Evolutionary conservation across 2,797 vertebrate species (phyloP).

Genomic region (Rhyacichthys aspro): DNA sequence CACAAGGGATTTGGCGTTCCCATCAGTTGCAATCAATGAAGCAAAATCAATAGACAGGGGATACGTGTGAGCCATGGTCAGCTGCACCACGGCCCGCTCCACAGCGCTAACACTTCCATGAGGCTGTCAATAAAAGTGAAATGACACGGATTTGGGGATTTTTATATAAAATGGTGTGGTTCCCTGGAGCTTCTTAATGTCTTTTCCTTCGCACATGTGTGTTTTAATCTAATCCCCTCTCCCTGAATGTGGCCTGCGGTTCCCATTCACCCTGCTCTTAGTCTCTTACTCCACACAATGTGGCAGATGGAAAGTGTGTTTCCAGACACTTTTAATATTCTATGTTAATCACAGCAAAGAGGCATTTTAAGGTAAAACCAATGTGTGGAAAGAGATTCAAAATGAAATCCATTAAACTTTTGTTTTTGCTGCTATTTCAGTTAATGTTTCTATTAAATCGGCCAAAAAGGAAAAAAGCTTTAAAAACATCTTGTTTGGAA

Average conservation of each 20-base stretch:
- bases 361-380: conserved; percentile 19
- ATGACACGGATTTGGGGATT: conserved; percentile 49
- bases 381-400: conserved; percentile 19
- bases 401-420: conserved; percentile 24
- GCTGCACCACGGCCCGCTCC: conserved; percentile 43
- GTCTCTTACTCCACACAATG: conserved; percentile 14
- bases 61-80: conserved; percentile 63
- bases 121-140: conserved; percentile 47
- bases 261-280: conserved; percentile 19
- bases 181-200: conserved; percentile 31
- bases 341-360: conserved; percentile 35
- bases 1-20: conserved; percentile 78
- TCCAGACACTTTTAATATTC: conserved; percentile 22
- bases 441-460: no score
- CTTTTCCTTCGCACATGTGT: conserved; percentile 47
- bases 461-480: no score
- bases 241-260: conserved; percentile 16
- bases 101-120: conserved; percentile 42
- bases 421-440: not conserved
- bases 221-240: conserved; percentile 50
- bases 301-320: conserved; percentile 25
- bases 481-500: conserved; percentile 1
- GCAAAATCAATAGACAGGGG: conserved; percentile 78
- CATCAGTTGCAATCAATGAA: conserved; percentile 83
- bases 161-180: conserved; percentile 42